Conservation (phyloP, 2,888 invertebrate genomes). For the Cryptophagus acutangulus region DNA sequence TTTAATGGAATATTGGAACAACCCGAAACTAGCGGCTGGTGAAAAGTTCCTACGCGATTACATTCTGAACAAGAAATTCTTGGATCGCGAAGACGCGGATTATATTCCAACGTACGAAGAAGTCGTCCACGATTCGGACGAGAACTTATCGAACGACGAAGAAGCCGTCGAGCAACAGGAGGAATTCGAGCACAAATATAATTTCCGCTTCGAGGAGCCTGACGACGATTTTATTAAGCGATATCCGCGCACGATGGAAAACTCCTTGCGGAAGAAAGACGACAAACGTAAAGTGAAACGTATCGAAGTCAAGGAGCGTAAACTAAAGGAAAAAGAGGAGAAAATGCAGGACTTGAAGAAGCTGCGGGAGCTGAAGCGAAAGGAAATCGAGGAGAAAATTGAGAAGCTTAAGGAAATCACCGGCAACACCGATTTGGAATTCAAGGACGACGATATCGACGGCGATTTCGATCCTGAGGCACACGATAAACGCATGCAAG, state of each 20-base stretch:
- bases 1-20: conserved; percentile 78
- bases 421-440: conserved; percentile 69
- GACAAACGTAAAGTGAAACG: conserved; percentile 75
- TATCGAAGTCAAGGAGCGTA: conserved; percentile 66
- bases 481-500: conserved; percentile 81
- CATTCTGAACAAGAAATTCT: conserved; percentile 75
- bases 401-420: conserved; percentile 81
- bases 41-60: conserved; percentile 92
- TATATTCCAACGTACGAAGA: conserved; percentile 62
- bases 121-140: conserved; percentile 57
- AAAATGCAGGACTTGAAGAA: conserved; percentile 85
- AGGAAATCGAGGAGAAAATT: conserved; percentile 87
- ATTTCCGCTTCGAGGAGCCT: conserved; percentile 95
- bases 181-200: conserved; percentile 90
- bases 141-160: conserved; percentile 72
- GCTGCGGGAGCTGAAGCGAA: conserved; percentile 78
- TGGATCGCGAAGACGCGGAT: conserved; percentile 49
- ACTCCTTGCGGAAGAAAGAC: conserved; percentile 74
- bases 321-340: conserved; percentile 70
- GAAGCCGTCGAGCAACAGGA: conserved; percentile 74
- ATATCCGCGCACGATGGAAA: conserved; percentile 83
- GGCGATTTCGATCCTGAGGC: conserved; percentile 86
- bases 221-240: conserved; percentile 87
- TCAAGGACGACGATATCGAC: conserved; percentile 76
- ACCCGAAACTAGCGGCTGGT: conserved; percentile 72